Percentiles rank a stretch among this genome's conserved stretches.
Evolutionary conservation across 2,888 invertebrate species (phyloP).

Genomic region (Cantharis rufa): DNA sequence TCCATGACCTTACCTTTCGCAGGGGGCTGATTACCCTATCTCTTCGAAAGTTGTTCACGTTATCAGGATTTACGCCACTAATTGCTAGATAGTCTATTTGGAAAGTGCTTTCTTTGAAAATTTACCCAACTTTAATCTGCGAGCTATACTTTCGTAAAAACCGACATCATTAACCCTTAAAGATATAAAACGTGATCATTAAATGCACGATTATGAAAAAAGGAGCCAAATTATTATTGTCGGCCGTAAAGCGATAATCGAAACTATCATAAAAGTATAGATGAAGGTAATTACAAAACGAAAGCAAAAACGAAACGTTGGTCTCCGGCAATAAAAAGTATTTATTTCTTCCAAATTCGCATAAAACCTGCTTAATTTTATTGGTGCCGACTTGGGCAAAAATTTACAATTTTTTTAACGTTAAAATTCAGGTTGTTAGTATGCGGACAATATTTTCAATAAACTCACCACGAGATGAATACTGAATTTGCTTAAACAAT

Average conservation of each 20-base stretch:
- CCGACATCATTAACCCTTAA: background rate
- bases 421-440: background rate
- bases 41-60: conserved; percentile 10
- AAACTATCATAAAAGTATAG: background rate
- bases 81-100: background rate
- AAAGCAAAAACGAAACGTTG: background rate
- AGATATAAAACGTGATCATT: background rate
- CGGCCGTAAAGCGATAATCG: background rate
- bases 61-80: conserved; percentile 3
- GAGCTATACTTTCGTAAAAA: too few species aligned
- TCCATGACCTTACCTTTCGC: conserved; percentile 11
- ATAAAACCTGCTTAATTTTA: background rate
- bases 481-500: background rate
- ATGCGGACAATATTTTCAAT: background rate
- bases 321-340: background rate
- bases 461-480: background rate
- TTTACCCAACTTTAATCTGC: background rate
- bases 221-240: background rate
- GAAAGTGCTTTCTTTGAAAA: background rate
- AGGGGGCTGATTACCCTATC: conserved; percentile 13
- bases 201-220: background rate
- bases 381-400: background rate
- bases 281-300: background rate
- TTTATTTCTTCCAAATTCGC: background rate
- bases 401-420: background rate